Conservation (phyloP, 1,140 invertebrate species). For the Carcinoscorpius rotundicauda region DNA sequence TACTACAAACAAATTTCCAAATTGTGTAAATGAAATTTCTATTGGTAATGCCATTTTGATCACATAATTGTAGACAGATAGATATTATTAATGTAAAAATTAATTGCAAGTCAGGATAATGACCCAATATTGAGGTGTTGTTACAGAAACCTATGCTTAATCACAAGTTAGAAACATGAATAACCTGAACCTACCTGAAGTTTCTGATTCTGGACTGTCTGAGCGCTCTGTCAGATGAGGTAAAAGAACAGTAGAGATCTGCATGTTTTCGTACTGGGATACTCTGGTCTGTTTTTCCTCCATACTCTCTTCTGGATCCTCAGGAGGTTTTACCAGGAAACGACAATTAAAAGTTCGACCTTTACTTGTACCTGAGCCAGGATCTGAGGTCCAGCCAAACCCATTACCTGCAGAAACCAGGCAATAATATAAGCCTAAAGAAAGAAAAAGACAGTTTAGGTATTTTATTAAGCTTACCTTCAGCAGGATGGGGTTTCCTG, state of each 20-base stretch:
- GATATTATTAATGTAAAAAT: too few species aligned
- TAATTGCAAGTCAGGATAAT: neutral
- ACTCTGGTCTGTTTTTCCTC: constrained; percentile 63
- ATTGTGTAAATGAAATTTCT: too few species aligned
- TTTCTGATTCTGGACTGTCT: neutral
- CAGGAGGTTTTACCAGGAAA: constrained; percentile 68
- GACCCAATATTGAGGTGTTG: neutral
- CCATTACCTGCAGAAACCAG: constrained; percentile 26
- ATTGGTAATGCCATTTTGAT: too few species aligned
- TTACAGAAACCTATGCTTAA: neutral
- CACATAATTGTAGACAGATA: too few species aligned
- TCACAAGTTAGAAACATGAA: neutral
- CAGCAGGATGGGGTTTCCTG: too few species aligned
- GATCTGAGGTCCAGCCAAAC: constrained; percentile 28
- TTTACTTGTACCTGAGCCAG: constrained; percentile 33
- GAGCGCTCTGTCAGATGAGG: constrained; percentile 7
- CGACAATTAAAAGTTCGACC: constrained; percentile 64
- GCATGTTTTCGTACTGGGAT: constrained; percentile 61
- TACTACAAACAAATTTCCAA: too few species aligned
- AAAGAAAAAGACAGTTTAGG: neutral
- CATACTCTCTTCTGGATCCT: constrained; percentile 51
- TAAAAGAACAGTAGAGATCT: constrained; percentile 38
- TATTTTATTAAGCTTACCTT: neutral
- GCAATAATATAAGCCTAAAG: constrained; percentile 2
- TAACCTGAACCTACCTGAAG: neutral